phyloP scores from a whole-genome alignment of 2,797 vertebrate species.

The Microchirus variegatus region DNA sequence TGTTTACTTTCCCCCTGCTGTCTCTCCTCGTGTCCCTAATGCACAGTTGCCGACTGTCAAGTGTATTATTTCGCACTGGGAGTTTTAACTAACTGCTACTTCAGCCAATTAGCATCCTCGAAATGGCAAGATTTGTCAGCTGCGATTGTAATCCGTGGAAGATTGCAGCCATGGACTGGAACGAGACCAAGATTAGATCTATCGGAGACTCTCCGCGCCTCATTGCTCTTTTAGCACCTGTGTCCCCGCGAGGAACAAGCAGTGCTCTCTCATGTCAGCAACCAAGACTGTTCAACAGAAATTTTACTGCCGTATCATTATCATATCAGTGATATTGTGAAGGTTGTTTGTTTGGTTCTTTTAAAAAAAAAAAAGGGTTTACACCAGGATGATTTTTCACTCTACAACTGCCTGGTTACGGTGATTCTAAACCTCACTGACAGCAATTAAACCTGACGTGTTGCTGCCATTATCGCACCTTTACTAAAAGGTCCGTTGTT shows the following conservation, averaged over 20 bases:
- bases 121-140: constrained; percentile 44
- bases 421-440: not conserved
- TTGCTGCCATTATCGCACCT: not conserved
- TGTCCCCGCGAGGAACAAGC: constrained; percentile 44
- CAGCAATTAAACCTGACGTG: not conserved
- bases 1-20: constrained; percentile 22
- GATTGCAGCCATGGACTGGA: constrained; percentile 22
- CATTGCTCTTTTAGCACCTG: constrained; percentile 53
- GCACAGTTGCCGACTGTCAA: constrained; percentile 26
- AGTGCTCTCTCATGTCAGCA: constrained; percentile 32
- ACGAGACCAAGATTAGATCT: constrained; percentile 28
- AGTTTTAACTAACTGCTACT: constrained; percentile 63
- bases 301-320: too few species aligned
- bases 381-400: not conserved
- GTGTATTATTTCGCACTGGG: constrained; percentile 48
- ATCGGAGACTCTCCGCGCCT: constrained; percentile 44
- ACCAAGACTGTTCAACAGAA: constrained; percentile 9
- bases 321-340: too few species aligned
- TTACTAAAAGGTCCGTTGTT: not conserved
- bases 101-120: constrained; percentile 57
- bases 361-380: not conserved
- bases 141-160: constrained; percentile 18
- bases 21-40: constrained; percentile 41
- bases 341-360: too few species aligned
- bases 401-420: not conserved